phyloP scores from a whole-genome alignment of 35 echinoderm and acorn worm species.

The Lytechinus variegatus region DNA sequence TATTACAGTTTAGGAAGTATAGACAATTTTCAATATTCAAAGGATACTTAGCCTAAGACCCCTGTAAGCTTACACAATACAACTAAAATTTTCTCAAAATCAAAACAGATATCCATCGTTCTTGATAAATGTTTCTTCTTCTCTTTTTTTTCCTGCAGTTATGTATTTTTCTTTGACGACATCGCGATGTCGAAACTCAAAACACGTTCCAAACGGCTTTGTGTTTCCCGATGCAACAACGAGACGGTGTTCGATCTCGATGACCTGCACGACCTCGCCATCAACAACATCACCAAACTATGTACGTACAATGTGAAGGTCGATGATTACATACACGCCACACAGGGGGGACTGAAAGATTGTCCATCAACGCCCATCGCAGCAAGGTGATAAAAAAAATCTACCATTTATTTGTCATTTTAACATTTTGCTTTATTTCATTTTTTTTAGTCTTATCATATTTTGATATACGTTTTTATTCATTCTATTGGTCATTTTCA shows the following conservation, averaged over 20 bases:
- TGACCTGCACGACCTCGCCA: slow-evolving; percentile 55
- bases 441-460: too few species aligned
- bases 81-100: too few species aligned
- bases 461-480: too few species aligned
- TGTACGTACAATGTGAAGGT: slow-evolving; percentile 68
- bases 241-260: slow-evolving; percentile 45
- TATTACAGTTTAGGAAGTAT: too few species aligned
- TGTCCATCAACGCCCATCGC: slow-evolving; percentile 76
- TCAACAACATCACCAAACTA: slow-evolving; percentile 31
- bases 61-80: too few species aligned
- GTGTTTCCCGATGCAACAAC: slow-evolving; percentile 75
- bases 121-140: neutral
- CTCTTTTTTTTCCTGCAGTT: slow-evolving; percentile 47
- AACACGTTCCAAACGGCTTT: slow-evolving; percentile 61
- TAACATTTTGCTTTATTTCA: too few species aligned
- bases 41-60: too few species aligned
- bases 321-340: slow-evolving; percentile 51
- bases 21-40: too few species aligned
- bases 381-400: slow-evolving; percentile 41
- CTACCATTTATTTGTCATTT: too few species aligned
- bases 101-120: too few species aligned
- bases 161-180: slow-evolving; percentile 76
- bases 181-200: slow-evolving; percentile 35
- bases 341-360: slow-evolving; percentile 52
- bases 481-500: too few species aligned